Percentiles rank a stretch among this genome's conserved stretches.
Conservation (phyloP, 2,113 vertebrate species). For the Glareola pratincola region DNA sequence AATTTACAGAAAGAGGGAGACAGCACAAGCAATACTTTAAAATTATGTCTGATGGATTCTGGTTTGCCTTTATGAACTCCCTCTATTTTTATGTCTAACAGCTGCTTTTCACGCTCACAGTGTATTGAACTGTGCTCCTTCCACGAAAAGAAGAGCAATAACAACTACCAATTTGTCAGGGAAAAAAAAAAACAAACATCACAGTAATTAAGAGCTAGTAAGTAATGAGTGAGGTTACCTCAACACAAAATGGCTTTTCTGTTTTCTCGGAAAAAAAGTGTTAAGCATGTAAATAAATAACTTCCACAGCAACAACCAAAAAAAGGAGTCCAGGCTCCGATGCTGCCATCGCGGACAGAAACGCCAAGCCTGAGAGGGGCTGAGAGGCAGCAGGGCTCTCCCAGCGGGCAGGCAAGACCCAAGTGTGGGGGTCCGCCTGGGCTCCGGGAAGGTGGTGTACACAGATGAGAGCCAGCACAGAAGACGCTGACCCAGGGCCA, state of each 20-base stretch:
- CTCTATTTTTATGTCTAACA: constrained; percentile 1
- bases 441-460: neutral
- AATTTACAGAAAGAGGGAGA: neutral
- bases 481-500: neutral
- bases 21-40: neutral
- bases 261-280: neutral
- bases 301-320: neutral
- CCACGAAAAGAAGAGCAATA: neutral
- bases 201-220: neutral
- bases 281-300: neutral
- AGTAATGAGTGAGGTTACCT: neutral
- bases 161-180: neutral
- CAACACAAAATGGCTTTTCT: neutral
- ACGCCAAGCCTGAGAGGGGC: neutral
- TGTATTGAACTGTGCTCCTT: neutral
- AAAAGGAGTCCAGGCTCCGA: neutral
- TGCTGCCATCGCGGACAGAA: fast-evolving
- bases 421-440: fast-evolving
- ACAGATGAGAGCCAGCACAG: neutral
- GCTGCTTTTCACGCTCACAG: neutral
- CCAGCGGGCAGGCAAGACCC: neutral
- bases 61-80: neutral
- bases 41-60: neutral
- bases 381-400: neutral
- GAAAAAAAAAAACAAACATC: neutral